Percentiles rank a stretch among this genome's conserved stretches.
These are phyloP conservation scores for Tipula vernalis DNA, from an alignment of 2,888 invertebrate genomes.

Conservation along the genomic window DNA sequence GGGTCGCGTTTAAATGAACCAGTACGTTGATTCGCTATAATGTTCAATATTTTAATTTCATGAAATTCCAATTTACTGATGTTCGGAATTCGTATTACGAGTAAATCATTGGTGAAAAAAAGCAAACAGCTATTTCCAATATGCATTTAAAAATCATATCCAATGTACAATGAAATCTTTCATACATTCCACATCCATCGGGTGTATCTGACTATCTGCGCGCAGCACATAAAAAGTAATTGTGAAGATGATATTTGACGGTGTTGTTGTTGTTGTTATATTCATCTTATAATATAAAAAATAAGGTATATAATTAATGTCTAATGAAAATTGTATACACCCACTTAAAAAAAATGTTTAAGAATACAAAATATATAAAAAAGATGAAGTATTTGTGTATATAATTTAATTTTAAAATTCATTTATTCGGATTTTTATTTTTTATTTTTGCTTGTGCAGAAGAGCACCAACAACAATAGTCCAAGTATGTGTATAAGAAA, in stretches of 20 bases:
- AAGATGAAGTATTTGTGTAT: neutral
- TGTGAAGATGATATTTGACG: neutral
- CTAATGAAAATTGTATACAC: conserved; percentile 9
- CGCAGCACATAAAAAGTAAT: neutral
- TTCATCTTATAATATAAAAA: neutral
- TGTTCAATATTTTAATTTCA: no score
- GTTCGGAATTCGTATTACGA: no score
- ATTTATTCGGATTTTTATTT: neutral
- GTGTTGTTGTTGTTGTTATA: neutral
- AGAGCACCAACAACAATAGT: neutral
- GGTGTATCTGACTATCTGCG: neutral
- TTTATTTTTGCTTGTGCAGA: neutral
- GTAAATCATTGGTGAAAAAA: no score
- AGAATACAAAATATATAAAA: neutral
- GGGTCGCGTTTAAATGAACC: no score
- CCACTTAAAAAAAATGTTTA: neutral
- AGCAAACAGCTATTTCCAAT: no score
- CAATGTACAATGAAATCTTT: neutral
- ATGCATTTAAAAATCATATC: no score
- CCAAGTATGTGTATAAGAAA: neutral
- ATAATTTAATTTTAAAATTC: conserved; percentile 4
- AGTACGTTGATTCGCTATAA: no score
- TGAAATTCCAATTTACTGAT: no score
- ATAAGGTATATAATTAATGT: conserved; percentile 8
- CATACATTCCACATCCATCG: neutral